Percentiles rank a stretch among this genome's conserved stretches.
phyloP scores from a whole-genome alignment of 92 coral and sea anemone species.

The Epizoanthus ramosus region DNA sequence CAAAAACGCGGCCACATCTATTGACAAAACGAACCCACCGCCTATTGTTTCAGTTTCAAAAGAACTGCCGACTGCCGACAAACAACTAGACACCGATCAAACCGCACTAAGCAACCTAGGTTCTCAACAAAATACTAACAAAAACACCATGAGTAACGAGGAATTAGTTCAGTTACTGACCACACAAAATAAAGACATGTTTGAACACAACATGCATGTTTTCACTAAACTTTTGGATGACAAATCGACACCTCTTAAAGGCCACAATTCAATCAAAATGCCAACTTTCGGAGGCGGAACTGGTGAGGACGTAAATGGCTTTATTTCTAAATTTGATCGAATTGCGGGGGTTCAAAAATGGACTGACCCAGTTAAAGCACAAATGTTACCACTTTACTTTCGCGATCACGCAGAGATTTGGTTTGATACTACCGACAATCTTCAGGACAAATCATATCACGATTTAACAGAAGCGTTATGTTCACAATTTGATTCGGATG shows the following conservation, averaged over 20 bases:
- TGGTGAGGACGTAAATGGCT: slow-evolving; percentile 12
- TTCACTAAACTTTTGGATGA: slow-evolving; percentile 10
- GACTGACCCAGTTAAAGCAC: not conserved
- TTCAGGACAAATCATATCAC: not conserved
- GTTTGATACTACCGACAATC: not conserved
- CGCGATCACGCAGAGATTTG: slow-evolving; percentile 3
- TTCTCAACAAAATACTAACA: too few species aligned
- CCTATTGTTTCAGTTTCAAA: too few species aligned
- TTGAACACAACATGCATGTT: not conserved
- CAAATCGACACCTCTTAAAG: not conserved
- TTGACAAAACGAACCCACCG: too few species aligned
- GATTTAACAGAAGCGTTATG: slow-evolving; percentile 10
- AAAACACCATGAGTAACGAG: too few species aligned
- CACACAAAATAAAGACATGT: not conserved
- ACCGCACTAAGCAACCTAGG: too few species aligned
- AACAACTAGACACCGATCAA: too few species aligned
- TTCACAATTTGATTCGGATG: slow-evolving; percentile 16
- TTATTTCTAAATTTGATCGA: slow-evolving; percentile 20
- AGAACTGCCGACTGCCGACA: too few species aligned
- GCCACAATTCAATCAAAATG: slow-evolving; percentile 8
- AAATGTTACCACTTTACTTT: not conserved
- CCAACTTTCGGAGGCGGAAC: slow-evolving; percentile 21
- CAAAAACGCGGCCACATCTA: too few species aligned
- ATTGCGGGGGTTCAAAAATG: slow-evolving; percentile 22
- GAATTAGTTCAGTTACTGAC: not conserved